These are phyloP conservation scores for Lophius americanus DNA, from an alignment of 2,797 vertebrate species.

Conservation along the genomic window DNA sequence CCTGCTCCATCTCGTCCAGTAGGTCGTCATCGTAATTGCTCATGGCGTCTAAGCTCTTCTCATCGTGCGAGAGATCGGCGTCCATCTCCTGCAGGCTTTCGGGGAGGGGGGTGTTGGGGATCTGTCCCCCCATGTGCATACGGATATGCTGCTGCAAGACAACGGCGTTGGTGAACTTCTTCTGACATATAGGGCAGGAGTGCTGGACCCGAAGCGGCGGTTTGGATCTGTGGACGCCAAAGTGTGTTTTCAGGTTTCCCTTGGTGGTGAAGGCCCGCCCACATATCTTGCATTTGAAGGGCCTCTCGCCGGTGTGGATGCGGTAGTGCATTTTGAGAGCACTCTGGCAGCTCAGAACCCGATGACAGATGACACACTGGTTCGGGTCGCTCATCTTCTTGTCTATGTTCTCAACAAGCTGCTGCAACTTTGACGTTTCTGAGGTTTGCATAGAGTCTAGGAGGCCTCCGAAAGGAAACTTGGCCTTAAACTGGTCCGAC, in stretches of 20 bases:
- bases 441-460: slow-evolving; percentile 99
- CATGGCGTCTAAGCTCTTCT: slow-evolving; percentile 90
- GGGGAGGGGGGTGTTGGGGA: slow-evolving; percentile 93
- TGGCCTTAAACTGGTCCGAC: slow-evolving; percentile 95
- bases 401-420: slow-evolving; percentile 99
- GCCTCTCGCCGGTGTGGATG: slow-evolving; percentile 98
- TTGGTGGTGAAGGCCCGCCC: slow-evolving; percentile 99
- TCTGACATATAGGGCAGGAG: slow-evolving; percentile 99
- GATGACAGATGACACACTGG: slow-evolving; percentile 98
- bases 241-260: slow-evolving; percentile 99
- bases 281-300: slow-evolving; percentile 99
- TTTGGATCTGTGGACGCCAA: slow-evolving; percentile 98
- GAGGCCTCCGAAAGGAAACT: slow-evolving; percentile 98
- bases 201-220: slow-evolving; percentile 97
- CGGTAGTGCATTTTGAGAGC: slow-evolving; percentile 99
- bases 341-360: slow-evolving; percentile 98
- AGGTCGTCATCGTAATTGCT: slow-evolving; percentile 93
- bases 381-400: slow-evolving; percentile 99
- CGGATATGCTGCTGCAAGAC: slow-evolving; percentile 99
- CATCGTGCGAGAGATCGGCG: slow-evolving; percentile 90
- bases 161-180: slow-evolving; percentile 99
- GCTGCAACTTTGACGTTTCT: slow-evolving; percentile 98
- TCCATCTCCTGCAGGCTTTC: slow-evolving; percentile 96
- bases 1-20: slow-evolving; percentile 92
- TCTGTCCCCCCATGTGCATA: slow-evolving; percentile 99